Conservation (phyloP, 2,113 vertebrate species). For the Halichoerus grypus region DNA sequence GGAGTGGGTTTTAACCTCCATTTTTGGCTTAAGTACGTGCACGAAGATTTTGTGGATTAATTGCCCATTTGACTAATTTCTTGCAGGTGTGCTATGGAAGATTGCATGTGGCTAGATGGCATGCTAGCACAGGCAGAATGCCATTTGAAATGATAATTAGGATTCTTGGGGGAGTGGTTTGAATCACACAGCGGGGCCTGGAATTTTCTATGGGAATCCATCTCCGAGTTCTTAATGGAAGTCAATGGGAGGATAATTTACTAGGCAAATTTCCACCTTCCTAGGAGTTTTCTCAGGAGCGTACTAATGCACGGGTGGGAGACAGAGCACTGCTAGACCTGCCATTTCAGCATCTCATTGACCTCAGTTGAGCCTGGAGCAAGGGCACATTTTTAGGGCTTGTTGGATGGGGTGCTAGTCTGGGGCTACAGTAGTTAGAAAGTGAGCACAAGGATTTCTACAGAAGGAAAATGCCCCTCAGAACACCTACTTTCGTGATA, state of each 20-base stretch:
- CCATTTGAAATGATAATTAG: constrained; percentile 56
- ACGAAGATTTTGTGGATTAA: constrained; percentile 39
- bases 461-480: background rate
- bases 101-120: background rate
- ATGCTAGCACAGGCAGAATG: background rate
- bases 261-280: constrained; percentile 18
- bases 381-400: background rate
- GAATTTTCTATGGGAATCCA: constrained; percentile 48
- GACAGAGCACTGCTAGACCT: background rate
- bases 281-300: background rate
- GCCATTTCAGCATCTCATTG: background rate
- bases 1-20: background rate
- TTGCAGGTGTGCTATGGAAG: constrained; percentile 64
- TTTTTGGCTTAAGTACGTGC: constrained; percentile 25
- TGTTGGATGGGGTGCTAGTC: background rate
- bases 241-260: constrained; percentile 49
- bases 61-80: constrained; percentile 64
- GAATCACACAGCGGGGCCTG: background rate
- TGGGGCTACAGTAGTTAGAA: background rate
- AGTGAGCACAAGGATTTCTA: background rate
- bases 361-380: background rate
- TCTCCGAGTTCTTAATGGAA: constrained; percentile 48
- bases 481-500: background rate
- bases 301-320: background rate
- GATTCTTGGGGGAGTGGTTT: background rate